phyloP scores from a whole-genome alignment of 2,888 invertebrate species.

The Nymphalis polychloros region DNA sequence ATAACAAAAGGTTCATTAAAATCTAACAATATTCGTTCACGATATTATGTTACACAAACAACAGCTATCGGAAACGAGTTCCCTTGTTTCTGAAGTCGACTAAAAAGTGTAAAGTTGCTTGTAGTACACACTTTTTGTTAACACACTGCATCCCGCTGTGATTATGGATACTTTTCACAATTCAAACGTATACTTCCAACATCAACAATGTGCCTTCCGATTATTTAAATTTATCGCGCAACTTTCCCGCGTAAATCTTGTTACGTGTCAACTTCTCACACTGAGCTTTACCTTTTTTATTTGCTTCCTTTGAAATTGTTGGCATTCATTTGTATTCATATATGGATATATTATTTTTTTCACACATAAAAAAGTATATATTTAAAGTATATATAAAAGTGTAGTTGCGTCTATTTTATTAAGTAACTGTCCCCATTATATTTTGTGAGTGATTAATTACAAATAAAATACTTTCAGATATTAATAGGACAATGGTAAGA shows the following conservation, averaged over 20 bases:
- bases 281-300: not conserved
- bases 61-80: too few relatives aligned
- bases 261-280: not conserved
- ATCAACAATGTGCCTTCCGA: not conserved
- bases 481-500: too few relatives aligned
- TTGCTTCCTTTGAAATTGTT: constrained; percentile 12
- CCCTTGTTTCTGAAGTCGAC: too few relatives aligned
- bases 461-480: too few relatives aligned
- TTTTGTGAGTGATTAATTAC: too few relatives aligned
- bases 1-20: too few relatives aligned
- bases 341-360: not conserved
- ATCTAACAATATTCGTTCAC: too few relatives aligned
- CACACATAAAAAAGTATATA: too few relatives aligned
- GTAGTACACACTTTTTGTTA: not conserved
- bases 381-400: too few relatives aligned
- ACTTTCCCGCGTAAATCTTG: not conserved
- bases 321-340: not conserved
- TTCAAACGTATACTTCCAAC: not conserved
- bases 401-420: too few relatives aligned
- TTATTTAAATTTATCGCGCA: constrained; percentile 1
- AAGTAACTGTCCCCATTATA: too few relatives aligned
- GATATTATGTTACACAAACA: too few relatives aligned
- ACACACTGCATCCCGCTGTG: not conserved
- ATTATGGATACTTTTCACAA: not conserved
- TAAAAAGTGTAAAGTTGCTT: not conserved